These are phyloP conservation scores for Luidia sarsii DNA, from an alignment of 53 echinoderm and acorn worm genomes.

Conservation along the genomic window DNA sequence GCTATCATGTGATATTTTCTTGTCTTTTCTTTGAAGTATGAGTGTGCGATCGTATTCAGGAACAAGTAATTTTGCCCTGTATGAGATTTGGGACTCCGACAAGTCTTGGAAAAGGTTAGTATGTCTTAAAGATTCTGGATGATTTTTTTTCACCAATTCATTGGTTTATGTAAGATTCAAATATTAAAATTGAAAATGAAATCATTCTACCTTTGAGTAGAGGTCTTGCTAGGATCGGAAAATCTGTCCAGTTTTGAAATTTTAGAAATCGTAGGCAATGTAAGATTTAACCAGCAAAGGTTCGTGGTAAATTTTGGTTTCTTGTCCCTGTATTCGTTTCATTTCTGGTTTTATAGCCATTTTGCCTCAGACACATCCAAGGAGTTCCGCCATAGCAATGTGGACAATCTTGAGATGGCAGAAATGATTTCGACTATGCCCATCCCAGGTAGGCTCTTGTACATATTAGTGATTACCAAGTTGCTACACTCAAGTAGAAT, in stretches of 20 bases:
- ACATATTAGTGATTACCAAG: too few relatives aligned
- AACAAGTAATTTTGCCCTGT: constrained; percentile 66
- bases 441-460: constrained; percentile 69
- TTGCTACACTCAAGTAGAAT: too few relatives aligned
- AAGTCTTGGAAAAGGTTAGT: constrained; percentile 77
- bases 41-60: constrained; percentile 63
- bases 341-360: constrained; percentile 38
- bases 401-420: constrained; percentile 69
- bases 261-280: background rate
- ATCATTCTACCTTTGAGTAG: background rate
- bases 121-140: background rate
- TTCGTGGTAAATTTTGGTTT: background rate
- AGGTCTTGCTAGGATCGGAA: background rate
- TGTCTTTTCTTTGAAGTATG: constrained; percentile 32
- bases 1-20: background rate
- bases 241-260: background rate
- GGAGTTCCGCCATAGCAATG: constrained; percentile 69
- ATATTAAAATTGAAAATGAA: background rate
- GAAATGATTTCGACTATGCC: constrained; percentile 67
- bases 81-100: constrained; percentile 78
- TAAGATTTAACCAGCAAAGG: background rate
- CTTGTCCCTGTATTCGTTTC: background rate
- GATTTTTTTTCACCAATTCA: too few relatives aligned
- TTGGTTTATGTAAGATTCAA: background rate
- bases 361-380: constrained; percentile 51